Evolutionary conservation across 2,888 invertebrate species (phyloP).

Genomic region (Cabera pusaria): DNA sequence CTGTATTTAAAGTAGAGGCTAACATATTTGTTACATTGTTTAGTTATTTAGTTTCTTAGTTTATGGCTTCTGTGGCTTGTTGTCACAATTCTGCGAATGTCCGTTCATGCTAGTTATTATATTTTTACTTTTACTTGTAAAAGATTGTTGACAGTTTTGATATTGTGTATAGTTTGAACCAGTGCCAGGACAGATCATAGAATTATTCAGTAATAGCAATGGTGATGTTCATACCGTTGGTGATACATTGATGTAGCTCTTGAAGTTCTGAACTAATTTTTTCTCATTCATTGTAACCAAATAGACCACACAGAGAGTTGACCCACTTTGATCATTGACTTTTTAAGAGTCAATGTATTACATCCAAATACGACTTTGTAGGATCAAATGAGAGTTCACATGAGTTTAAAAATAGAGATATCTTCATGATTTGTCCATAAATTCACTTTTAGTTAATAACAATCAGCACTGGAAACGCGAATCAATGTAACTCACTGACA

Average conservation of each 20-base stretch:
- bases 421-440: slow-evolving; percentile 62
- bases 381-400: slow-evolving; percentile 19
- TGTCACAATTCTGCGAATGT: too few relatives aligned
- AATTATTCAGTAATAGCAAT: too few relatives aligned
- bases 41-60: too few relatives aligned
- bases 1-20: too few relatives aligned
- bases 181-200: too few relatives aligned
- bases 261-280: slow-evolving; percentile 80
- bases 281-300: slow-evolving; percentile 80
- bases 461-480: slow-evolving; percentile 50
- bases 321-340: slow-evolving; percentile 57
- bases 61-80: too few relatives aligned
- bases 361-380: slow-evolving; percentile 23
- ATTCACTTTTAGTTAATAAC: slow-evolving; percentile 65
- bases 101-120: too few relatives aligned
- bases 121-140: too few relatives aligned
- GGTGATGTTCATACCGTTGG: slow-evolving; percentile 71
- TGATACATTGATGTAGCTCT: slow-evolving; percentile 80
- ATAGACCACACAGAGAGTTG: slow-evolving; percentile 51
- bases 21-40: too few relatives aligned
- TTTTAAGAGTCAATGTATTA: slow-evolving; percentile 34
- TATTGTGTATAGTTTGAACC: too few relatives aligned
- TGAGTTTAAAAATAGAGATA: slow-evolving; percentile 49
- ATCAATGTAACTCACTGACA: slow-evolving; percentile 1
- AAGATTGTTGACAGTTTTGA: too few relatives aligned